These are phyloP conservation scores for Plecotus auritus DNA, from an alignment of 2,113 vertebrate genomes.

Conservation along the genomic window DNA sequence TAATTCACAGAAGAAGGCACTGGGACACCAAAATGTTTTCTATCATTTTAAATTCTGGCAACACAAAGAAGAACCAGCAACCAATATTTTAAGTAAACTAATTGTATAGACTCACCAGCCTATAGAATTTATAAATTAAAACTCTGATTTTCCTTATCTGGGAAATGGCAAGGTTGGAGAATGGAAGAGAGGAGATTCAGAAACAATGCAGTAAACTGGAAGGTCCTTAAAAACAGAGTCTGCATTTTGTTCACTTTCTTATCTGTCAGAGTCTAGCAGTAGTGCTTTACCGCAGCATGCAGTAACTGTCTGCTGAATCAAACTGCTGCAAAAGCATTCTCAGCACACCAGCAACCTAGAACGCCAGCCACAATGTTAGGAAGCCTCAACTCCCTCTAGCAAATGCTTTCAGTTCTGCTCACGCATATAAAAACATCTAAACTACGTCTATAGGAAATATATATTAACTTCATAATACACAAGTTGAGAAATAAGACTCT, in stretches of 20 bases:
- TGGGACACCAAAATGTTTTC: conserved; percentile 25
- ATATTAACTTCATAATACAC: not conserved
- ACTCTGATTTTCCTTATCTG: not conserved
- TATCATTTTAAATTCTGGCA: conserved; percentile 10
- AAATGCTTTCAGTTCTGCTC: conserved; percentile 49
- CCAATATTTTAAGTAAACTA: conserved; percentile 34
- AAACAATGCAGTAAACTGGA: not conserved
- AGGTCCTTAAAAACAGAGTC: not conserved
- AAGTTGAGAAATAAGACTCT: not conserved
- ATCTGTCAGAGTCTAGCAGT: not conserved
- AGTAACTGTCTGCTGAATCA: conserved; percentile 31
- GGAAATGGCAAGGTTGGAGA: not conserved
- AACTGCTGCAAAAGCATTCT: conserved; percentile 3
- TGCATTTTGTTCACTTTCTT: not conserved
- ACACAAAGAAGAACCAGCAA: not conserved
- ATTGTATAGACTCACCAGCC: not conserved
- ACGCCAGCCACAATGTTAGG: not conserved
- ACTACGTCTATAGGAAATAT: conserved; percentile 34
- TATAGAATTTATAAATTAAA: not conserved
- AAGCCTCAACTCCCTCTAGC: not conserved
- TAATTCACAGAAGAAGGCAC: conserved; percentile 24
- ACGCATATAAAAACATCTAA: not conserved
- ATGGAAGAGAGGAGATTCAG: not conserved
- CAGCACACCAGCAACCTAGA: not conserved
- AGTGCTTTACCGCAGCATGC: not conserved